A percentile compares a stretch with the other conserved stretches of the same genome.
Evolutionary conservation across 2,113 vertebrate genomes (phyloP).

Genomic region (Petaurus breviceps): DNA sequence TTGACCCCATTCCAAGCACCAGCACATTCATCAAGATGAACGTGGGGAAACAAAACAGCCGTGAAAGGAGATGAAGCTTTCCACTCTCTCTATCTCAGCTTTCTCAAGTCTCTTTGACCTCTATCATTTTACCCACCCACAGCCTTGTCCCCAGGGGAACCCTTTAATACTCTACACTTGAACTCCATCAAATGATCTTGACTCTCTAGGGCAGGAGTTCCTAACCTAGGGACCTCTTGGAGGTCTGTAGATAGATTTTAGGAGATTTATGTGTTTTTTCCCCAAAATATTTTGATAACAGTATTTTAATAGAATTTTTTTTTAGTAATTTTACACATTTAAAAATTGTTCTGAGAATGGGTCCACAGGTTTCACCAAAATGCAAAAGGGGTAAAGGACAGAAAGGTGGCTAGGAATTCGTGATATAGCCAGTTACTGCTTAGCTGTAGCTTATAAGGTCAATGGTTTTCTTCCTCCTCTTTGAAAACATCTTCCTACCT

Average conservation of each 20-base stretch:
- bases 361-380: background rate
- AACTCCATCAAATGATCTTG: background rate
- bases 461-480: background rate
- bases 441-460: background rate
- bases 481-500: background rate
- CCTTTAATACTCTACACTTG: background rate
- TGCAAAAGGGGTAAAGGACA: background rate
- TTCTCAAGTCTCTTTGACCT: background rate
- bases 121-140: background rate
- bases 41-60: background rate
- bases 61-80: background rate
- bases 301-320: background rate
- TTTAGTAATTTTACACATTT: background rate
- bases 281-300: background rate
- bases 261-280: background rate
- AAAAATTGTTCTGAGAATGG: background rate
- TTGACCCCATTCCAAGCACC: background rate
- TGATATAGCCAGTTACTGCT: background rate
- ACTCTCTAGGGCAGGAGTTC: background rate
- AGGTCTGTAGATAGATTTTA: background rate
- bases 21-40: background rate
- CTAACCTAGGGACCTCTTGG: background rate
- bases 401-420: background rate
- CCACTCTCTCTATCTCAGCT: background rate
- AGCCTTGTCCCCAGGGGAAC: background rate